Evolutionary conservation across 1,140 invertebrate species (phyloP).

Genomic region (Zaprionus tsacasi): DNA sequence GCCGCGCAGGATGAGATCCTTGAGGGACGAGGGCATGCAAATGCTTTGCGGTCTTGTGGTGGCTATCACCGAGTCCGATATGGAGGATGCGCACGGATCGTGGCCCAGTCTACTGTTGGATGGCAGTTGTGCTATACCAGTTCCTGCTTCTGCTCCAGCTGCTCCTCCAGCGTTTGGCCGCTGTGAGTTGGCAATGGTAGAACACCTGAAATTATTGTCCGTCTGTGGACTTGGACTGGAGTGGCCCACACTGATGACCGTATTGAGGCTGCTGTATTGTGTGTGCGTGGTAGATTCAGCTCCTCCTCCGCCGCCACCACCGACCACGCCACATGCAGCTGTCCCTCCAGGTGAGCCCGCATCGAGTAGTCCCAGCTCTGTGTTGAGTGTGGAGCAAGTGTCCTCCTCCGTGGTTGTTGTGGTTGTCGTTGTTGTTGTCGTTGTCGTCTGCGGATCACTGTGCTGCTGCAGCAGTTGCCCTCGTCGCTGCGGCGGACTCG

Average conservation of each 20-base stretch:
- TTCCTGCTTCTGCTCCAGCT: background rate
- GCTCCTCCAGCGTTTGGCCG: background rate
- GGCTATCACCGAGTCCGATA: slow-evolving; percentile 75
- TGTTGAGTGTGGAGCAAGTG: slow-evolving; percentile 78
- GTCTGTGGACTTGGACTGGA: slow-evolving; percentile 62
- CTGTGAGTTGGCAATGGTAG: slow-evolving; percentile 17
- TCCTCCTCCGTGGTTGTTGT: slow-evolving; percentile 78
- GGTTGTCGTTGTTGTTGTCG: slow-evolving; percentile 75
- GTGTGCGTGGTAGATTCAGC: slow-evolving; percentile 72
- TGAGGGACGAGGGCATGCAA: slow-evolving; percentile 75
- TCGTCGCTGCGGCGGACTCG: slow-evolving; percentile 62
- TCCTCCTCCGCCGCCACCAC: slow-evolving; percentile 28
- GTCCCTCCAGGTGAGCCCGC: slow-evolving; percentile 20
- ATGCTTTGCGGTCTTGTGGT: slow-evolving; percentile 66
- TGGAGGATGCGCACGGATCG: slow-evolving; percentile 76
- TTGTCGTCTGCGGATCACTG: slow-evolving; percentile 81
- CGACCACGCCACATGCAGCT: background rate
- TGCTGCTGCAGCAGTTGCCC: slow-evolving; percentile 76
- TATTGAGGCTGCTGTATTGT: slow-evolving; percentile 78
- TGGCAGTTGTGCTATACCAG: slow-evolving; percentile 76
- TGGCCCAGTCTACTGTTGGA: slow-evolving; percentile 66
- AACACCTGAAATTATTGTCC: slow-evolving; percentile 65
- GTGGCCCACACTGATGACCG: slow-evolving; percentile 75
- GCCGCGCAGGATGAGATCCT: slow-evolving; percentile 75
- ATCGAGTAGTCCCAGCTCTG: slow-evolving; percentile 66